Evolutionary conservation across 2,113 vertebrate species (phyloP), one percentile per base, ranked within the genome.

Genomic region (Patagioenas fasciata): DNA sequence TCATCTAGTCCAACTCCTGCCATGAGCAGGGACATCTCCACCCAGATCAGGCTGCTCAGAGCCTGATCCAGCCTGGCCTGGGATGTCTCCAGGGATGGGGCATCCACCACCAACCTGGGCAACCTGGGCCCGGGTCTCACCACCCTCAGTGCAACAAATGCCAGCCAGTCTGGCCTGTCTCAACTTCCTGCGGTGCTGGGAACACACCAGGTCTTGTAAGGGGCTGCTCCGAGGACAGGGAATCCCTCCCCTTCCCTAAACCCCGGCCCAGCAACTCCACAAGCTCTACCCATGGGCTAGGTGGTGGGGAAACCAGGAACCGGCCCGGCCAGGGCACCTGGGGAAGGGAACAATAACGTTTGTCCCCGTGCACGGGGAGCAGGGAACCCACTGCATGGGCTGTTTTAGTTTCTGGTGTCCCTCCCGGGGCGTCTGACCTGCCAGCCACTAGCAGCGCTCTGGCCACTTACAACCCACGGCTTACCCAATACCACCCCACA

Each of bases 291-390:
- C 0, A 16, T 16, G 42, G 42, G 42, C 17, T 44, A 44, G 42
- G 42, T 16, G 15, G 42, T 17, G 42, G 42, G 42, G 42, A 44
- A 44, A 44, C 42, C 16, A 1, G 23, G 34, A 60, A n/a, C 34
- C 23, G 1, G 3, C 36, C 36, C 5, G 11, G 25, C 6, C 20
- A 20, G 12, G 26, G 20, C 7, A 1, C 36, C 16, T 21, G 2
- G 16, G 10, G 26, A 44, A 57, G 61, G 16, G 3, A 17, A 31
- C 42, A 88, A 69, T 88, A 91, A 91, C 80, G 53, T 8, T 47
- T 4, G 31, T 60, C 15, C 28, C 48, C 2, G 0, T 4, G 11
- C 62, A 5, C 3, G n/a, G 20, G 26, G 19, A 25, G 8, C 47
- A 6, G 17, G 14, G 23, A 34, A 11, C 56, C 13, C 1, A 2